These are phyloP conservation scores for Lasioglossum figueresi DNA, from an alignment of 2,888 invertebrate species.

Conservation along the genomic window DNA sequence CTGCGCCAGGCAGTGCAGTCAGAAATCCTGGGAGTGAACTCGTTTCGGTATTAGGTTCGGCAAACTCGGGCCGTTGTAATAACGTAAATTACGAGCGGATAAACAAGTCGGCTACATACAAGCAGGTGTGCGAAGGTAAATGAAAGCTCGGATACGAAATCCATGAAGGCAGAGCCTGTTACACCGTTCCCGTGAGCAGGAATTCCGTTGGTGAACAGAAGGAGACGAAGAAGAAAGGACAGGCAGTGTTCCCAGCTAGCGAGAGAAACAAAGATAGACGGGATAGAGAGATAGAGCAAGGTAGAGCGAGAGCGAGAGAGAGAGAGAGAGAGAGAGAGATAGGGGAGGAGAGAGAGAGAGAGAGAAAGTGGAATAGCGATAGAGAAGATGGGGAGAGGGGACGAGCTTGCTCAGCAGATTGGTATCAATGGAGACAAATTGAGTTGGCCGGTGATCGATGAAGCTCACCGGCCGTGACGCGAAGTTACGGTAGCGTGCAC, in stretches of 20 bases:
- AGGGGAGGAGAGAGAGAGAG: neutral
- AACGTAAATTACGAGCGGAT: conserved; percentile 23
- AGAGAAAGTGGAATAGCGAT: neutral
- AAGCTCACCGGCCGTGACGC: conserved; percentile 81
- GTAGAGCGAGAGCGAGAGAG: neutral
- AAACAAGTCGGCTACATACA: conserved; percentile 36
- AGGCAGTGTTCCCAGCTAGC: neutral
- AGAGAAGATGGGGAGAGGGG: conserved; percentile 33
- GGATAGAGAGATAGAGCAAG: conserved; percentile 4
- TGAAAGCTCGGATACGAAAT: conserved; percentile 39
- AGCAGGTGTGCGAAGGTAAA: conserved; percentile 33
- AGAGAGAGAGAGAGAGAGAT: too few relatives aligned
- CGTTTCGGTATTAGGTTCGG: neutral
- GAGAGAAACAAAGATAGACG: neutral
- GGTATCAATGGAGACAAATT: conserved; percentile 84
- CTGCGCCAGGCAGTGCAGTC: neutral
- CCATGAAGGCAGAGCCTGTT: conserved; percentile 42
- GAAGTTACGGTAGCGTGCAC: conserved; percentile 79
- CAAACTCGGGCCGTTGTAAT: conserved; percentile 9
- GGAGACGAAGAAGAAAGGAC: conserved; percentile 30
- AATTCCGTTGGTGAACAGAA: conserved; percentile 54
- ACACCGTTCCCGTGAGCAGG: conserved; percentile 42
- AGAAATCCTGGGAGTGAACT: neutral
- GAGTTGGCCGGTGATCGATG: conserved; percentile 83
- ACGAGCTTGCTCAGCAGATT: conserved; percentile 82